Conservation (phyloP, 2,797 vertebrate genomes). For the Apogon hyalosoma region DNA sequence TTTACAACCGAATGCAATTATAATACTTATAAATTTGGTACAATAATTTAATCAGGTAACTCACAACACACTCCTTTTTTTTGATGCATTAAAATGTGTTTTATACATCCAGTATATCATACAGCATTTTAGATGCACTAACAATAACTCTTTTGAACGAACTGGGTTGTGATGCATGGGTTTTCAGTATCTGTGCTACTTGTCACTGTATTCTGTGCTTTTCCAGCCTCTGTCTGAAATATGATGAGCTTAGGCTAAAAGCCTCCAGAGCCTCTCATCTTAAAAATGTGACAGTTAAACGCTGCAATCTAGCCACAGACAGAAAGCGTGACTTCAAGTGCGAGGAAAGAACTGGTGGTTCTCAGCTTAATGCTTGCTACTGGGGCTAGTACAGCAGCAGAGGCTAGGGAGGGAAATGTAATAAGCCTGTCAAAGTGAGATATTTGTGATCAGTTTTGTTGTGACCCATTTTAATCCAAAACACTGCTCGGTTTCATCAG, state of each 20-base stretch:
- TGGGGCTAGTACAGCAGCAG: slow-evolving; percentile 14
- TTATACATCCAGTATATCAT: neutral
- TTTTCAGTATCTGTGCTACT: slow-evolving; percentile 50
- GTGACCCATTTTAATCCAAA: slow-evolving; percentile 67
- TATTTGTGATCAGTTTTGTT: slow-evolving; percentile 67
- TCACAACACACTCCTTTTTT: neutral
- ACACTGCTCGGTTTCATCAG: slow-evolving; percentile 21
- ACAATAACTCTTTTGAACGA: slow-evolving; percentile 39
- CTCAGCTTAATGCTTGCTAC: slow-evolving; percentile 41
- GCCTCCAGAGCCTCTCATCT: slow-evolving; percentile 61
- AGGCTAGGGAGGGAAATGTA: slow-evolving; percentile 25
- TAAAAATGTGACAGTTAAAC: slow-evolving; percentile 69
- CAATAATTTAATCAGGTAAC: neutral
- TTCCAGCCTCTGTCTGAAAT: slow-evolving; percentile 61
- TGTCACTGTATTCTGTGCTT: slow-evolving; percentile 61
- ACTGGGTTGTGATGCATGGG: slow-evolving; percentile 32
- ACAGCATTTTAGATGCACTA: slow-evolving; percentile 13
- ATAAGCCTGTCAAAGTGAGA: slow-evolving; percentile 55
- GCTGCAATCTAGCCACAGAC: slow-evolving; percentile 62
- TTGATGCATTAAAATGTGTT: slow-evolving; percentile 13
- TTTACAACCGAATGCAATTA: neutral
- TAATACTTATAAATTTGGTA: neutral
- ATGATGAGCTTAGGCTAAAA: slow-evolving; percentile 75
- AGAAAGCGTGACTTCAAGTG: slow-evolving; percentile 50
- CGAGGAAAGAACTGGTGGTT: slow-evolving; percentile 40